Percentiles rank a stretch among this genome's conserved stretches.
Conservation (phyloP, 2,888 invertebrate species). For the Thymelicus sylvestris region DNA sequence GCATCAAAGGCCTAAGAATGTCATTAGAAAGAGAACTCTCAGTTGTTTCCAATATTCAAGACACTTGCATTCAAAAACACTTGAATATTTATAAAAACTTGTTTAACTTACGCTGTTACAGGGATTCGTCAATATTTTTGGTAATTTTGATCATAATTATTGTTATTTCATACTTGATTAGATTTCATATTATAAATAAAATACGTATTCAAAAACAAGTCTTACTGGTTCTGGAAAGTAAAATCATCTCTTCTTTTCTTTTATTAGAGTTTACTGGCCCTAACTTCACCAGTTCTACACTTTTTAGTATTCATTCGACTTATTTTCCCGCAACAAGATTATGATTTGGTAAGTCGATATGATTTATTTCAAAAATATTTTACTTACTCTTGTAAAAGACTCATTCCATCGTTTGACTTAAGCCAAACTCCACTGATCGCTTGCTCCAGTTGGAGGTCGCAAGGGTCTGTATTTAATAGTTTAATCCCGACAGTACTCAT, state of each 20-base stretch:
- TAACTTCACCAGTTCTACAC: neutral
- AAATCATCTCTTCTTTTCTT: neutral
- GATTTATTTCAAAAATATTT: neutral
- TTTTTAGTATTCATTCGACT: neutral
- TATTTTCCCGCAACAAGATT: neutral
- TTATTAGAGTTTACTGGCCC: neutral
- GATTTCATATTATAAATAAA: too few relatives aligned
- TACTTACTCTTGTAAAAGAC: too few relatives aligned
- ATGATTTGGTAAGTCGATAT: neutral
- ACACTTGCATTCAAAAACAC: conserved; percentile 6
- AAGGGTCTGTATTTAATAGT: too few relatives aligned
- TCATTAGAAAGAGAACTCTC: conserved; percentile 17
- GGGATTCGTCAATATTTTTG: neutral
- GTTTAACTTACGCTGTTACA: neutral
- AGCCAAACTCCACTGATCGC: too few relatives aligned
- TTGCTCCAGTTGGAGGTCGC: too few relatives aligned
- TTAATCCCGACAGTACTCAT: too few relatives aligned
- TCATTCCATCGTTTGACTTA: too few relatives aligned
- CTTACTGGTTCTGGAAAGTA: too few relatives aligned
- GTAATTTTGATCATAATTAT: neutral
- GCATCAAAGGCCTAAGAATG: conserved; percentile 30
- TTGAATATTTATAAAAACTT: neutral
- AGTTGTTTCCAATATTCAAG: neutral
- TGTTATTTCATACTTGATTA: neutral
- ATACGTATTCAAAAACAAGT: too few relatives aligned